These are phyloP conservation scores for Drosophila emarginata DNA, from an alignment of 2,888 invertebrate genomes.

Conservation along the genomic window DNA sequence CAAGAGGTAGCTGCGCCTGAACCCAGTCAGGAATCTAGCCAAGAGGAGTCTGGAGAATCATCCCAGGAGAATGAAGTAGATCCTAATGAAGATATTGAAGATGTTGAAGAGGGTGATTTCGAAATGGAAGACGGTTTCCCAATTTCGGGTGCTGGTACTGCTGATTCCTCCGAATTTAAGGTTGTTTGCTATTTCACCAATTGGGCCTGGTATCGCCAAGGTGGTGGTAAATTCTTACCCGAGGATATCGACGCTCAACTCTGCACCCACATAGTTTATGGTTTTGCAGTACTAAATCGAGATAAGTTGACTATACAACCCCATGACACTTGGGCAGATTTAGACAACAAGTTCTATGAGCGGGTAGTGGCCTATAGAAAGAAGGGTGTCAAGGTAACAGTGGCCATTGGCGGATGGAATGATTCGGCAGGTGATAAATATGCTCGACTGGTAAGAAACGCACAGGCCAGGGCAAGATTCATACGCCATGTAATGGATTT, in stretches of 20 bases:
- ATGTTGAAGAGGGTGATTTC: constrained; percentile 69
- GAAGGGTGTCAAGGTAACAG: constrained; percentile 89
- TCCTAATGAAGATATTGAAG: constrained; percentile 72
- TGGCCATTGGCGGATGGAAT: constrained; percentile 98
- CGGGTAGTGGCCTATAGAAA: constrained; percentile 89
- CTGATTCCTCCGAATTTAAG: constrained; percentile 84
- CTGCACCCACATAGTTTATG: constrained; percentile 96
- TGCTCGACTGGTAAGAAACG: constrained; percentile 90
- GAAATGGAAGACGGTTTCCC: constrained; percentile 46
- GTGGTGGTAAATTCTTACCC: constrained; percentile 90
- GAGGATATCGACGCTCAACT: constrained; percentile 92
- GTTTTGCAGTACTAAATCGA: constrained; percentile 93
- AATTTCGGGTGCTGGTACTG: constrained; percentile 21
- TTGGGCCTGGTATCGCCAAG: constrained; percentile 96
- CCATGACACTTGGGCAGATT: constrained; percentile 94
- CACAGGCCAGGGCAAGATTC: constrained; percentile 88
- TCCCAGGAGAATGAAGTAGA: constrained; percentile 60
- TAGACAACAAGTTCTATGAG: constrained; percentile 95
- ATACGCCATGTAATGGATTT: constrained; percentile 90
- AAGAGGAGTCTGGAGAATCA: constrained; percentile 18
- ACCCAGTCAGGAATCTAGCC: constrained; percentile 32
- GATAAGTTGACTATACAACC: constrained; percentile 90
- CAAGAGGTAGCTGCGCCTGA: constrained; percentile 25
- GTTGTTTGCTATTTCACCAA: constrained; percentile 96
- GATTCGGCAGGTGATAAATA: constrained; percentile 96